These are phyloP conservation scores for Bolinopsis microptera DNA, from an alignment of 37 sponge, comb jelly and placozoan genomes.

Conservation along the genomic window DNA sequence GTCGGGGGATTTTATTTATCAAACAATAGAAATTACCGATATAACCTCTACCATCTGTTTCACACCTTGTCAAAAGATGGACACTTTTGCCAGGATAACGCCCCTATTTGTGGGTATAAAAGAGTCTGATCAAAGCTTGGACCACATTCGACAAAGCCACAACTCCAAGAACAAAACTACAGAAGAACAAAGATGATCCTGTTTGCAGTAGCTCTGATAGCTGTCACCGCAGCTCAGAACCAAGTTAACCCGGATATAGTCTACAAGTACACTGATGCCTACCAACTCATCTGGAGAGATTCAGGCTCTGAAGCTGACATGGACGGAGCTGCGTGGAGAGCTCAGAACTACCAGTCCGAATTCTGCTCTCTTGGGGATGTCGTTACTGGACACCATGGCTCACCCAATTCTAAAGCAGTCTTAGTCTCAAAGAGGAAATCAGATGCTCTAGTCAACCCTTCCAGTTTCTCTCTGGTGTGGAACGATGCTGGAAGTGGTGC, in stretches of 20 bases:
- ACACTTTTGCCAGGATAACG: no score
- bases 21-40: no score
- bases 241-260: not conserved
- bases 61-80: no score
- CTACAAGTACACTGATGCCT: conserved; percentile 14
- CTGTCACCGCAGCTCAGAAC: not conserved
- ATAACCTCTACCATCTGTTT: no score
- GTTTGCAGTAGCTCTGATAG: not conserved
- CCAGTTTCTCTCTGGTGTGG: not conserved
- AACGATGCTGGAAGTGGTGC: not conserved
- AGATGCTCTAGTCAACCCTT: not conserved
- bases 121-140: no score
- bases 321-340: not conserved
- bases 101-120: no score
- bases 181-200: not conserved
- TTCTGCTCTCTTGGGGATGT: not conserved
- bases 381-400: not conserved
- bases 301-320: not conserved
- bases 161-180: not conserved
- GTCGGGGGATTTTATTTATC: no score
- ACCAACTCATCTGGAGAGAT: not conserved
- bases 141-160: no score
- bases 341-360: not conserved
- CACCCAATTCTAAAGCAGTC: not conserved
- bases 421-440: not conserved